phyloP scores from a whole-genome alignment of 1,140 invertebrate species.

The Diabrotica virgifera region DNA sequence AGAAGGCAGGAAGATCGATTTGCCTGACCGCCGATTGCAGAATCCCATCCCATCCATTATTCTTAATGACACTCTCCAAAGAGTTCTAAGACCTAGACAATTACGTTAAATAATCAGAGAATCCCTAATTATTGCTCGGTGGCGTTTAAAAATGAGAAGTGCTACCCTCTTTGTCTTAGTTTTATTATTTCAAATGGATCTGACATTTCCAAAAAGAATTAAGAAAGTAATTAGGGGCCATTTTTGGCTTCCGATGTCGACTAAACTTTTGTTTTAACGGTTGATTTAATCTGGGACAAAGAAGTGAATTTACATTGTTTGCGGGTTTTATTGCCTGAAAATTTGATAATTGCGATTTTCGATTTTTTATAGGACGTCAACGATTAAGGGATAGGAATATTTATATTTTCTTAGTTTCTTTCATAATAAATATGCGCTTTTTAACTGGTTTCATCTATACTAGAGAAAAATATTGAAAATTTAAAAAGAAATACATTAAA shows the following conservation, averaged over 20 bases:
- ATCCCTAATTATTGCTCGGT: constrained; percentile 22
- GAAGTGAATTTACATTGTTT: constrained; percentile 26
- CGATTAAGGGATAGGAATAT: too few relatives aligned
- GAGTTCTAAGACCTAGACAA: constrained; percentile 23
- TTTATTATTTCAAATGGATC: constrained; percentile 36
- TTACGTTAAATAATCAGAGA: constrained; percentile 22
- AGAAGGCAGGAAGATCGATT: constrained; percentile 32
- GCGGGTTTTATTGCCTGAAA: constrained; percentile 16
- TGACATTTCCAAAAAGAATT: constrained; percentile 39
- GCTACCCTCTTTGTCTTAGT: constrained; percentile 30
- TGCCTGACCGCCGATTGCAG: constrained; percentile 29
- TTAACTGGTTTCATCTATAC: too few relatives aligned
- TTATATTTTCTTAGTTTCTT: too few relatives aligned
- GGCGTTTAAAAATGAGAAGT: constrained; percentile 37
- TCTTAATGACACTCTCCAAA: constrained; percentile 42
- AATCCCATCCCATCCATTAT: constrained; percentile 40
- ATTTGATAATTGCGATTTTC: constrained; percentile 7
- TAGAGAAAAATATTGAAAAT: too few relatives aligned
- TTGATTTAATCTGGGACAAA: constrained; percentile 37
- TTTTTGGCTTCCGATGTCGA: constrained; percentile 35
- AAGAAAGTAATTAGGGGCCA: constrained; percentile 40
- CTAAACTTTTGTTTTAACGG: constrained; percentile 37
- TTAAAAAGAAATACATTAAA: too few relatives aligned
- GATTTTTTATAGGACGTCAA: background rate
- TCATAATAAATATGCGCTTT: too few relatives aligned